Evolutionary conservation across 2,797 vertebrate species (phyloP).

Genomic region (Carduelis carduelis): DNA sequence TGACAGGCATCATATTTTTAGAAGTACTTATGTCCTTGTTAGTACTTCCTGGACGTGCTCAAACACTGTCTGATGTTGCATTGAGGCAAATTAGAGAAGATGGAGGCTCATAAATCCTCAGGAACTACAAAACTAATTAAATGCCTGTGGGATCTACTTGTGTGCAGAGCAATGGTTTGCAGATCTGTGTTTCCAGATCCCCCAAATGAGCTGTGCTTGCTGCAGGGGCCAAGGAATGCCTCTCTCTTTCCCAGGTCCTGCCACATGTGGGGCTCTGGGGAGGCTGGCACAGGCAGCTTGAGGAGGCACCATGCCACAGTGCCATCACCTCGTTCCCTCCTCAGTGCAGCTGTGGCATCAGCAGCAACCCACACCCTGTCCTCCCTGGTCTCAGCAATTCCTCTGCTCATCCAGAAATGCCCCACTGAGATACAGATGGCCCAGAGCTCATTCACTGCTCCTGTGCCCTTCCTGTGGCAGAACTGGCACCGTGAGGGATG

Average conservation of each 20-base stretch:
- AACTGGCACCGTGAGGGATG: not conserved
- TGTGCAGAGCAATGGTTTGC: not conserved
- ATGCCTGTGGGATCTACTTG: not conserved
- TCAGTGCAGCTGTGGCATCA: not conserved
- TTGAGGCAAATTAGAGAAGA: not conserved
- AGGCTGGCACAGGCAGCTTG: not conserved
- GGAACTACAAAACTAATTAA: not conserved
- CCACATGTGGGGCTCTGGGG: not conserved
- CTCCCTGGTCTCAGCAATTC: not conserved
- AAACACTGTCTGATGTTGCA: not conserved
- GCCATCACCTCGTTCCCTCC: not conserved
- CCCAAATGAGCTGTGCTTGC: not conserved
- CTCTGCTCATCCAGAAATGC: not conserved
- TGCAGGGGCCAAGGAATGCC: not conserved
- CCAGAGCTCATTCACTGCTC: not conserved
- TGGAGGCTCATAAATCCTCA: not conserved
- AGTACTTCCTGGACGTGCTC: not conserved
- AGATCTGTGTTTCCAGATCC: not conserved
- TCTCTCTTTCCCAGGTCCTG: fast-evolving
- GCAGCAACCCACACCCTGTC: not conserved
- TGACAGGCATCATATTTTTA: not conserved
- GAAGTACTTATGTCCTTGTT: not conserved
- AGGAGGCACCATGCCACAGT: not conserved
- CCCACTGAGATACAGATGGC: too few relatives aligned
- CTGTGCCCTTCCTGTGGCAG: not conserved